phyloP scores from a whole-genome alignment of 2,797 vertebrate genomes.

The Momotus momota region DNA sequence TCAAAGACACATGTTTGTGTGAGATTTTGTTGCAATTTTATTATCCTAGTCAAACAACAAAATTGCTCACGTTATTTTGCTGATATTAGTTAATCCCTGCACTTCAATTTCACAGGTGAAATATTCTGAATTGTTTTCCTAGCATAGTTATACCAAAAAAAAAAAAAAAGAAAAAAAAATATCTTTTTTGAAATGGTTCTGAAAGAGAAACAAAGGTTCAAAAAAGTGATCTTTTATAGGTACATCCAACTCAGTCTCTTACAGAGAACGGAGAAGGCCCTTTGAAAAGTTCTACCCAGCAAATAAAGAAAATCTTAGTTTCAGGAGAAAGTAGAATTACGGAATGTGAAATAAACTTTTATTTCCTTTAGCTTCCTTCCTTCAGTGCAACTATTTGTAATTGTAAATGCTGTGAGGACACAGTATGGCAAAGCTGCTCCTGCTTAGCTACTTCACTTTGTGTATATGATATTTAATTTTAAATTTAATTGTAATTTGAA shows the following conservation, averaged over 20 bases:
- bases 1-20: not conserved
- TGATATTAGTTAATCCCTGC: not conserved
- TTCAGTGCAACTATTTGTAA: not conserved
- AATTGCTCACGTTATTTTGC: not conserved
- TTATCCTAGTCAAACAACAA: not conserved
- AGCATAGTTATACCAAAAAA: not conserved
- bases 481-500: not conserved
- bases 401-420: not conserved
- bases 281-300: not conserved
- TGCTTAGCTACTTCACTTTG: not conserved
- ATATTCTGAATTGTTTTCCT: not conserved
- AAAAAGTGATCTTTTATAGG: not conserved
- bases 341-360: not conserved
- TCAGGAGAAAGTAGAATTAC: not conserved
- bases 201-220: not conserved
- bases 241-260: not conserved
- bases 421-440: not conserved
- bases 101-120: conserved; percentile 24
- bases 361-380: not conserved
- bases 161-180: not conserved
- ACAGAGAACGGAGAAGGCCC: not conserved
- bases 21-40: not conserved
- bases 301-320: not conserved
- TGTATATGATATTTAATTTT: not conserved
- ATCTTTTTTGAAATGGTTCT: not conserved